Evolutionary conservation across 92 coral and sea anemone species (phyloP).

Genomic region (Parazoanthus atlanticus): DNA sequence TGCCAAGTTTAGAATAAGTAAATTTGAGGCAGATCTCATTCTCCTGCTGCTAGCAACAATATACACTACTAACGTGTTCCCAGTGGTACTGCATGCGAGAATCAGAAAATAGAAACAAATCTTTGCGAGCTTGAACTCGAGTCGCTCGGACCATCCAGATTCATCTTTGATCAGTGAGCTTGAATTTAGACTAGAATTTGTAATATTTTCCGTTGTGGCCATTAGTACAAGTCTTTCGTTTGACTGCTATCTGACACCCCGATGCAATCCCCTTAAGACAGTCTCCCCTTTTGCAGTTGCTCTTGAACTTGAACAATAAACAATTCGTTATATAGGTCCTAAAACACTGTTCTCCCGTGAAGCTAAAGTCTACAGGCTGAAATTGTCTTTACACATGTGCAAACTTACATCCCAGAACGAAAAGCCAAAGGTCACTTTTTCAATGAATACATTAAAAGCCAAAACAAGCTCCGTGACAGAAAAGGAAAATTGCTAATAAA

Average conservation of each 20-base stretch:
- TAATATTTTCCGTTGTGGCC: neutral
- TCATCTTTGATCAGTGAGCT: neutral
- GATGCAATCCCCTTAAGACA: neutral
- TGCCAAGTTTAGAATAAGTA: slow-evolving; percentile 69
- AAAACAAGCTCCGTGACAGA: too few relatives aligned
- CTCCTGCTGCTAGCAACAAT: slow-evolving; percentile 43
- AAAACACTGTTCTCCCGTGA: too few relatives aligned
- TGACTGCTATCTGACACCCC: neutral
- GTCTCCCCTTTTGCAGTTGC: neutral
- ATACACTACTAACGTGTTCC: slow-evolving; percentile 57
- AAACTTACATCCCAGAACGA: too few relatives aligned
- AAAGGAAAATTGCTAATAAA: too few relatives aligned
- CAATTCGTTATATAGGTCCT: too few relatives aligned
- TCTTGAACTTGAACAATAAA: neutral
- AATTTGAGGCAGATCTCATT: slow-evolving; percentile 50
- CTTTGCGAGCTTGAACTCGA: slow-evolving; percentile 38
- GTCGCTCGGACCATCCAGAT: neutral
- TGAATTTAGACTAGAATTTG: neutral
- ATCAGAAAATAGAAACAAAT: slow-evolving; percentile 44
- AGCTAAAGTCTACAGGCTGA: too few relatives aligned
- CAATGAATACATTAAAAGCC: too few relatives aligned
- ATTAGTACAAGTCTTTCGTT: neutral
- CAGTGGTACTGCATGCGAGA: slow-evolving; percentile 51
- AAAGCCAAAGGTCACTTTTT: too few relatives aligned
- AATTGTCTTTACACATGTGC: too few relatives aligned